A percentile compares a stretch with the other conserved stretches of the same genome.
Conservation (phyloP, 2,797 vertebrate species). For the Coilia nasus region DNA sequence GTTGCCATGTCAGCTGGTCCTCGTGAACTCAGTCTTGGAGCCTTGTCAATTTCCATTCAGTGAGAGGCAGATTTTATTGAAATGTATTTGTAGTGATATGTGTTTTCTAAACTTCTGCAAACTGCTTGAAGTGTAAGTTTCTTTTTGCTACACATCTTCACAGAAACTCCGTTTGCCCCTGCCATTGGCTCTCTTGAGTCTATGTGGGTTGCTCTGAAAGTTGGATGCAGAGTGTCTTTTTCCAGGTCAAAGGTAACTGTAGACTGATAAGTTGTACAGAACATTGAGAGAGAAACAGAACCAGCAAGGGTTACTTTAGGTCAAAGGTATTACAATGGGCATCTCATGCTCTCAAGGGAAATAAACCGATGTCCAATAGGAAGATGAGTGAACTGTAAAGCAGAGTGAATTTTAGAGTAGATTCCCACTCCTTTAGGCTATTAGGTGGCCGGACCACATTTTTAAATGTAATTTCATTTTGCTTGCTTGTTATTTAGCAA, state of each 20-base stretch:
- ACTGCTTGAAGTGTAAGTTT: neutral
- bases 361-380: neutral
- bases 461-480: neutral
- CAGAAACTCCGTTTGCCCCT: neutral
- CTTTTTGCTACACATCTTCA: neutral
- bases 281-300: slow-evolving; percentile 70
- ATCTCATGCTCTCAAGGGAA: neutral
- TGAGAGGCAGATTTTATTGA: neutral
- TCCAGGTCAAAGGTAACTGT: slow-evolving; percentile 73
- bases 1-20: neutral
- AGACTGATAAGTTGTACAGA: slow-evolving; percentile 73
- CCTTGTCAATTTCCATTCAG: neutral
- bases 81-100: neutral
- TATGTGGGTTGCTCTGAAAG: slow-evolving; percentile 17
- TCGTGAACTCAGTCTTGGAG: neutral
- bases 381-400: neutral
- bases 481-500: neutral
- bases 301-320: slow-evolving; percentile 59
- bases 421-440: neutral
- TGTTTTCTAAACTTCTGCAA: too few species aligned
- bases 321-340: slow-evolving; percentile 35
- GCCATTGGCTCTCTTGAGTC: neutral
- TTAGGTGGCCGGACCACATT: neutral
- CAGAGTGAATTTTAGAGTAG: neutral
- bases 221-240: slow-evolving; percentile 41